phyloP scores from a whole-genome alignment of 2,888 invertebrate genomes.

The Lucinisca nassula region DNA sequence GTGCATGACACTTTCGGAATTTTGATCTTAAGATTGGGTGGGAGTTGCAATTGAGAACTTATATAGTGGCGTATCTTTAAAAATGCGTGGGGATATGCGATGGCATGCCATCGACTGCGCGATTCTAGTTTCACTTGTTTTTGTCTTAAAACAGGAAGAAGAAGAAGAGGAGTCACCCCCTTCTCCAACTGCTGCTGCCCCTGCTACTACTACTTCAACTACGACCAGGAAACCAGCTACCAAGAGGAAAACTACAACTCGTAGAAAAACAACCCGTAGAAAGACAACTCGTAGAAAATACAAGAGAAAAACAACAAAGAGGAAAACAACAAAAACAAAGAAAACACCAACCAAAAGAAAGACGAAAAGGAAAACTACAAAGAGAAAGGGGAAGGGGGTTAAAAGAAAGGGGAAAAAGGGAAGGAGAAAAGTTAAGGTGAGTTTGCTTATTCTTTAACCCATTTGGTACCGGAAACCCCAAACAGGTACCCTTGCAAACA shows the following conservation, averaged over 20 bases:
- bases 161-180: constrained; percentile 43
- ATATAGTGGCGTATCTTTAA: no score
- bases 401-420: constrained; percentile 23
- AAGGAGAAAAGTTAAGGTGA: constrained; percentile 4
- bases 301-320: constrained; percentile 64
- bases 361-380: constrained; percentile 44
- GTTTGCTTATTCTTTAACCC: not conserved
- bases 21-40: no score
- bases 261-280: constrained; percentile 55
- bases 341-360: constrained; percentile 36
- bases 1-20: no score
- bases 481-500: no score
- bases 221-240: constrained; percentile 53
- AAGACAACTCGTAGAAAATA: constrained; percentile 65
- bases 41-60: no score
- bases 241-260: constrained; percentile 60
- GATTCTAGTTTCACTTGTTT: no score
- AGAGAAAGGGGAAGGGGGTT: constrained; percentile 35
- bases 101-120: no score
- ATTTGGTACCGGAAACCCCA: no score
- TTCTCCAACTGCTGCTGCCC: constrained; percentile 39
- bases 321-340: constrained; percentile 60
- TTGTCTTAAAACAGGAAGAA: no score
- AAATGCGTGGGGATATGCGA: no score
- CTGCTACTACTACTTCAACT: constrained; percentile 44